Conservation (phyloP, 2,888 invertebrate genomes). For the Microctonus aethiopoides region DNA sequence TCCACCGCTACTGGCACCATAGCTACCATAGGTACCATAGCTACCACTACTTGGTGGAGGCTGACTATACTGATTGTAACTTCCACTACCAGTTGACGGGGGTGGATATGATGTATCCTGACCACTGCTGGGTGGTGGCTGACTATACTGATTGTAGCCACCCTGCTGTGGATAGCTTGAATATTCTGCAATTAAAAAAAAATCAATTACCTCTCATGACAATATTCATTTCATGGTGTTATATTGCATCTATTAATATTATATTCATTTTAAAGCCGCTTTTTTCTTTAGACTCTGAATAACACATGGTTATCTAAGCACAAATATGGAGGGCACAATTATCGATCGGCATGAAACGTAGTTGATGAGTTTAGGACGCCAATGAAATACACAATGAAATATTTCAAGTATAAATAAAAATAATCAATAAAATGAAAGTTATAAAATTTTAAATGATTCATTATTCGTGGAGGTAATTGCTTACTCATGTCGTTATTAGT, state of each 20-base stretch:
- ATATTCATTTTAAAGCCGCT: slow-evolving; percentile 15
- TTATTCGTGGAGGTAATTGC: no score
- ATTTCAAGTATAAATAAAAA: no score
- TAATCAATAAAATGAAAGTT: neutral
- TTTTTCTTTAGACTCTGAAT: neutral
- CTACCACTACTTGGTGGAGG: slow-evolving; percentile 58
- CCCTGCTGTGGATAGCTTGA: slow-evolving; percentile 60
- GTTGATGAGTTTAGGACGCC: slow-evolving; percentile 6
- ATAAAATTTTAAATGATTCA: neutral
- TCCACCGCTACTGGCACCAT: slow-evolving; percentile 45
- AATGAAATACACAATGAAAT: no score
- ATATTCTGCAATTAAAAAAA: slow-evolving; percentile 54
- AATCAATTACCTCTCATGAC: neutral
- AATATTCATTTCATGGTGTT: no score
- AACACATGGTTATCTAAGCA: slow-evolving; percentile 7
- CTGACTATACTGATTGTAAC: slow-evolving; percentile 63
- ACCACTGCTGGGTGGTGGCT: slow-evolving; percentile 56
- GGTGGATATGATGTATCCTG: slow-evolving; percentile 66
- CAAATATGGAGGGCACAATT: slow-evolving; percentile 31
- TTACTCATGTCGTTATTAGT: no score
- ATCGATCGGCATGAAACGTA: slow-evolving; percentile 17
- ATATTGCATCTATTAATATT: no score
- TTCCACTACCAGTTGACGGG: slow-evolving; percentile 53
- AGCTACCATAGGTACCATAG: slow-evolving; percentile 58
- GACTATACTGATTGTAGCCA: slow-evolving; percentile 61